Conservation (phyloP, 2,888 invertebrate species). For the Caenorhabditis wallacei region DNA sequence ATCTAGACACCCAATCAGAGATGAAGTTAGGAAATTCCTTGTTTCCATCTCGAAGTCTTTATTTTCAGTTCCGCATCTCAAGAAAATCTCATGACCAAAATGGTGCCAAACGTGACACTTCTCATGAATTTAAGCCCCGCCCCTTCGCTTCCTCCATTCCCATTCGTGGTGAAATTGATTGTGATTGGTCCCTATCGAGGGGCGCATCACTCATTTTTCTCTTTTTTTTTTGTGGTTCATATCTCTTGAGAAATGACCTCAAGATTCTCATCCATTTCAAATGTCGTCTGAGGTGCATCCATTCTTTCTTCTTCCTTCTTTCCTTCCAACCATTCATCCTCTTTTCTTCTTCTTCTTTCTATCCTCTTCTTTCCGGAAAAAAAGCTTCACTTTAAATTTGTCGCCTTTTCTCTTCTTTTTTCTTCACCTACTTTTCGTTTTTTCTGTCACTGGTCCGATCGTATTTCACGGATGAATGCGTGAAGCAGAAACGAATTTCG, state of each 20-base stretch:
- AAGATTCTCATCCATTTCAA: slow-evolving; percentile 68
- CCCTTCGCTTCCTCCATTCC: slow-evolving; percentile 27
- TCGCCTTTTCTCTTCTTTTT: slow-evolving; percentile 34
- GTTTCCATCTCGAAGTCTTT: slow-evolving; percentile 17
- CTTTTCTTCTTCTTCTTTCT: slow-evolving; percentile 25
- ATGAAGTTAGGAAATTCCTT: no score
- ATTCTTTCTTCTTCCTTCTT: slow-evolving; percentile 13
- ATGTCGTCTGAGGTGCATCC: slow-evolving; percentile 62
- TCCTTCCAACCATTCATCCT: slow-evolving; percentile 20
- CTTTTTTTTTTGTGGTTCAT: neutral
- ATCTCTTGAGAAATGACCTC: slow-evolving; percentile 55
- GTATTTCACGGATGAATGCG: slow-evolving; percentile 65
- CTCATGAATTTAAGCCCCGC: slow-evolving; percentile 16
- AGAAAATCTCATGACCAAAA: slow-evolving; percentile 24
- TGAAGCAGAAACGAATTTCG: slow-evolving; percentile 60
- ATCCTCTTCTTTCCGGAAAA: slow-evolving; percentile 31
- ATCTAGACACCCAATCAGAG: no score
- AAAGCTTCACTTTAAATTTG: slow-evolving; percentile 51
- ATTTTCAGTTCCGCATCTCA: neutral
- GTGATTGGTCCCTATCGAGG: slow-evolving; percentile 41
- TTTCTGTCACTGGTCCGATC: slow-evolving; percentile 38
- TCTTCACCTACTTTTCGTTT: slow-evolving; percentile 27
- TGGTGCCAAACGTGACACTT: slow-evolving; percentile 35
- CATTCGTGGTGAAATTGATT: slow-evolving; percentile 40
- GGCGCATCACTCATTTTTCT: slow-evolving; percentile 42